Conservation (phyloP, 2,888 invertebrate species). For the Agrotis ipsilon region DNA sequence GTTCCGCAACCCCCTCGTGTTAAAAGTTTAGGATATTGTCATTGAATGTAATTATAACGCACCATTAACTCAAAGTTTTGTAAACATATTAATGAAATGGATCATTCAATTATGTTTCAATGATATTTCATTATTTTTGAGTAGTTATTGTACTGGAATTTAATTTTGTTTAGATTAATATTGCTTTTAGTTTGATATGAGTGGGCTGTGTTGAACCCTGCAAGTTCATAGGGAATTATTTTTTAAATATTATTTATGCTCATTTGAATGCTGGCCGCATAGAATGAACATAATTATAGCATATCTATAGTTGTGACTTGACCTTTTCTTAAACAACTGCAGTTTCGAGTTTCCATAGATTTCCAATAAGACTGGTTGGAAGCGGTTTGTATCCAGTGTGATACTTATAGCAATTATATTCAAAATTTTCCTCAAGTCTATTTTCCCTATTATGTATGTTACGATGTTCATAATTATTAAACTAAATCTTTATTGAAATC, state of each 20-base stretch:
- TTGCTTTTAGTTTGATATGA: conserved; percentile 38
- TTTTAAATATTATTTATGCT: no score
- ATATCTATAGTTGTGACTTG: no score
- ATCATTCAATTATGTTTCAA: conserved; percentile 63
- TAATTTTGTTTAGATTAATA: conserved; percentile 49
- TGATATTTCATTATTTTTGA: conserved; percentile 51
- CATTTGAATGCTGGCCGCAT: no score
- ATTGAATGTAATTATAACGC: conserved; percentile 80
- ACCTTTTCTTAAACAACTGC: background rate
- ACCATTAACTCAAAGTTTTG: conserved; percentile 81
- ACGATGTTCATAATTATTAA: no score
- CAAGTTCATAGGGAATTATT: background rate
- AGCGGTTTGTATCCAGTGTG: no score
- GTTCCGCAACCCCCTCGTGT: conserved; percentile 61
- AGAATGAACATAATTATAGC: no score
- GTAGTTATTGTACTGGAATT: conserved; percentile 28
- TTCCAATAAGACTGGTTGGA: no score
- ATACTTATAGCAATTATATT: no score
- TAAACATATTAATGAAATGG: conserved; percentile 78
- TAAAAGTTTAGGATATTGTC: conserved; percentile 65
- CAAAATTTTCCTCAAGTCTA: no score
- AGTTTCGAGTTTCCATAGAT: no score
- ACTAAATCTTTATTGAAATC: no score
- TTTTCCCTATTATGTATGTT: no score
- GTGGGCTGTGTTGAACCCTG: background rate